A percentile compares a stretch with the other conserved stretches of the same genome.
Conservation (phyloP, 2,888 invertebrate genomes). For the Craniophora ligustri region DNA sequence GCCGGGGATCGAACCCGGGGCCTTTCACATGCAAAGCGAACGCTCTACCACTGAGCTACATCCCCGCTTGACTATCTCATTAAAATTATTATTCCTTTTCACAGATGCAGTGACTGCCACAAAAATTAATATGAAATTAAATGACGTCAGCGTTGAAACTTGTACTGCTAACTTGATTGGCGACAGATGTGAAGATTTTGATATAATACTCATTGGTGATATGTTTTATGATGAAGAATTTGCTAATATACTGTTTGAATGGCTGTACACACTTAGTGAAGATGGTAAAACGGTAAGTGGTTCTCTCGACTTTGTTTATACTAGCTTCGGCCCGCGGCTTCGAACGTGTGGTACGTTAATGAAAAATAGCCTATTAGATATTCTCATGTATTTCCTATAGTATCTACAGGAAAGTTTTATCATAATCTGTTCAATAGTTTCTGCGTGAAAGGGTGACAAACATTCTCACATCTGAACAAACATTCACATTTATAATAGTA, state of each 20-base stretch:
- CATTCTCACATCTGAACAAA: too few species aligned
- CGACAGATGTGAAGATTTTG: constrained; percentile 73
- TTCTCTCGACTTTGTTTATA: too few species aligned
- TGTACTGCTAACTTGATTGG: constrained; percentile 82
- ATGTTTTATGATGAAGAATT: constrained; percentile 91
- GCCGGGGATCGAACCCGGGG: constrained; percentile 99
- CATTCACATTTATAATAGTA: too few species aligned
- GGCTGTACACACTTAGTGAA: constrained; percentile 78
- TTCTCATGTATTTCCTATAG: too few species aligned
- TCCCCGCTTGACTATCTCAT: constrained; percentile 81
- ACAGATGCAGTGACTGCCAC: constrained; percentile 85
- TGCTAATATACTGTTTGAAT: constrained; percentile 83
- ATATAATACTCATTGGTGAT: constrained; percentile 91
- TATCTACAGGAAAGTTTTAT: too few species aligned
- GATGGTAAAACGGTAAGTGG: constrained; percentile 75
- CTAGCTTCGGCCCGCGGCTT: too few species aligned
- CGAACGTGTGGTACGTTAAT: too few species aligned
- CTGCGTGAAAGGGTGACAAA: too few species aligned
- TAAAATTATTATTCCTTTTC: constrained; percentile 64
- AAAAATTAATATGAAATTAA: constrained; percentile 84
- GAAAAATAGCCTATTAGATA: too few species aligned
- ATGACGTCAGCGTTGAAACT: constrained; percentile 75
- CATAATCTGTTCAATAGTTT: too few species aligned
- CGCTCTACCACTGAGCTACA: constrained; percentile 99
- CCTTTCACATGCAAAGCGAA: constrained; percentile 99